Conservation (phyloP, 2,888 invertebrate species). For the Pherbina coryleti region DNA sequence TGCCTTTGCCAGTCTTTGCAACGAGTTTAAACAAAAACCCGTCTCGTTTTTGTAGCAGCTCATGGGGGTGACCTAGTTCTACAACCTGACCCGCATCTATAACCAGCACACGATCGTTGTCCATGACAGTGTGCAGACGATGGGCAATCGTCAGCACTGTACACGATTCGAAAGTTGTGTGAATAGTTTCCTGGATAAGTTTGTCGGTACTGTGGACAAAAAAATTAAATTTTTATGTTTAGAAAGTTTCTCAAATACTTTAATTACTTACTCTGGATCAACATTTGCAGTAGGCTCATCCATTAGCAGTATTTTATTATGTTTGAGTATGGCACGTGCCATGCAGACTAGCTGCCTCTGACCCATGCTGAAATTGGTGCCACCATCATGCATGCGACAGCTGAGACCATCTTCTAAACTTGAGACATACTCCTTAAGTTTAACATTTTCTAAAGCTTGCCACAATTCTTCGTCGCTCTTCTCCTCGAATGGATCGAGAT, state of each 20-base stretch:
- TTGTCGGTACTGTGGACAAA: conserved; percentile 78
- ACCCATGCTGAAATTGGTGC: conserved; percentile 87
- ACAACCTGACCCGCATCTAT: conserved; percentile 80
- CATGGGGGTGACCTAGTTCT: conserved; percentile 84
- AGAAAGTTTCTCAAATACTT: background rate
- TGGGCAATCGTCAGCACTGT: conserved; percentile 95
- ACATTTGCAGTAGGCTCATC: conserved; percentile 95
- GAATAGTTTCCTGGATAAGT: conserved; percentile 85
- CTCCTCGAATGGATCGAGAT: conserved; percentile 87
- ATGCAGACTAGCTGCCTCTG: conserved; percentile 90
- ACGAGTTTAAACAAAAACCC: conserved; percentile 78
- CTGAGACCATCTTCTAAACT: conserved; percentile 74
- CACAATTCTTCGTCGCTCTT: conserved; percentile 81
- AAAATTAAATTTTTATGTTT: background rate
- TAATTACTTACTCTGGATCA: conserved; percentile 79
- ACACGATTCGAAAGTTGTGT: conserved; percentile 82
- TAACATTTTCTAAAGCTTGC: conserved; percentile 82
- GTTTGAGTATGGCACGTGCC: conserved; percentile 84
- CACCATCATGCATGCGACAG: conserved; percentile 79
- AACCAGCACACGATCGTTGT: conserved; percentile 87
- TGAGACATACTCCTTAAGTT: conserved; percentile 78
- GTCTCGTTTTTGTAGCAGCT: conserved; percentile 72
- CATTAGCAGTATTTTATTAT: conserved; percentile 84
- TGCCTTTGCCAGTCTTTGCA: conserved; percentile 77
- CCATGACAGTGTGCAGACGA: conserved; percentile 90